Evolutionary conservation across 1,140 invertebrate genomes (phyloP).

Genomic region (Drosophila sucinea): DNA sequence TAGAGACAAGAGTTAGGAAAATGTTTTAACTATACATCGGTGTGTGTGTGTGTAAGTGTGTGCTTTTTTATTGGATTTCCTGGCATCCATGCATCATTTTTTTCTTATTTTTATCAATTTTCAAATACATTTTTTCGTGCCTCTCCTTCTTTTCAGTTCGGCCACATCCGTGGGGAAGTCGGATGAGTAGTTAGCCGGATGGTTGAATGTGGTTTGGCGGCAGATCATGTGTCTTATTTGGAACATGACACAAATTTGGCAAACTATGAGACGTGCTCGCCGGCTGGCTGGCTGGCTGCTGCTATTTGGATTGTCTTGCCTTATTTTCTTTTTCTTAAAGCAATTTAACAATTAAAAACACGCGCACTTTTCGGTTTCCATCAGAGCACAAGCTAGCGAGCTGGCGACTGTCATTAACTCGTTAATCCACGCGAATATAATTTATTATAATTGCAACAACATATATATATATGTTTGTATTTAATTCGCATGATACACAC

Average conservation of each 20-base stretch:
- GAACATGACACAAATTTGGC: conserved; percentile 81
- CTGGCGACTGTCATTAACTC: conserved; percentile 69
- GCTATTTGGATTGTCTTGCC: conserved; percentile 9
- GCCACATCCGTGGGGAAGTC: conserved; percentile 64
- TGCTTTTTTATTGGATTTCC: conserved; percentile 62
- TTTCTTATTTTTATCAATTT: conserved; percentile 33
- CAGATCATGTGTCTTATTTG: conserved; percentile 68
- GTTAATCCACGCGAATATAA: conserved; percentile 81
- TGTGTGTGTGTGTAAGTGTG: conserved; percentile 30
- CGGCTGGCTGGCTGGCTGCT: conserved; percentile 18
- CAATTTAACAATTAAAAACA: conserved; percentile 81
- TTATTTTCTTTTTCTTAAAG: conserved; percentile 65
- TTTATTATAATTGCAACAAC: conserved; percentile 76
- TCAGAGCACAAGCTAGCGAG: conserved; percentile 13
- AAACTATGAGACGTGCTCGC: conserved; percentile 37
- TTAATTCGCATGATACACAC: conserved; percentile 64
- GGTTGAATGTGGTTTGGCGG: conserved; percentile 46
- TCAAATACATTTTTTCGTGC: conserved; percentile 45
- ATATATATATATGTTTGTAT: conserved; percentile 51
- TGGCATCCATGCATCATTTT: conserved; percentile 59
- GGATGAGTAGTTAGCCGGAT: conserved; percentile 42
- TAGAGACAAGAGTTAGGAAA: conserved; percentile 49
- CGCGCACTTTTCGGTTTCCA: conserved; percentile 67
- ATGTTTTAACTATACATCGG: background rate
- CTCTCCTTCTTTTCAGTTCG: conserved; percentile 35